phyloP scores from a whole-genome alignment of 2,113 vertebrate species.

The Hippopotamus amphibius region DNA sequence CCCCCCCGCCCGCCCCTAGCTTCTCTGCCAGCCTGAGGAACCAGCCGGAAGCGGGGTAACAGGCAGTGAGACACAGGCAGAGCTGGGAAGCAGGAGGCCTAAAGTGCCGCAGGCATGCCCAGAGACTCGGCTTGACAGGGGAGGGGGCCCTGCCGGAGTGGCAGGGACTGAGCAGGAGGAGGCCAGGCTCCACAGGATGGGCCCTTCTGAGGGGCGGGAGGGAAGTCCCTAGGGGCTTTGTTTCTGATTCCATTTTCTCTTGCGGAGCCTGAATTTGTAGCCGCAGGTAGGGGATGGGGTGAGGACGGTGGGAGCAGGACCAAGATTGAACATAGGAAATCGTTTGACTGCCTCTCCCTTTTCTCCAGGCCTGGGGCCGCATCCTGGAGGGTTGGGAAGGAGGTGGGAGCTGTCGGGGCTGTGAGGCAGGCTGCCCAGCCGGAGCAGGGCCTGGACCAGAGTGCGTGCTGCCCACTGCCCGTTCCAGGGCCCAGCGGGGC shows the following conservation, averaged over 20 bases:
- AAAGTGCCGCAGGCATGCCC: slow-evolving; percentile 42
- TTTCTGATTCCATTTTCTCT: background rate
- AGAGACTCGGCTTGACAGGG: background rate
- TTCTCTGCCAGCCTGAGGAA: slow-evolving; percentile 39
- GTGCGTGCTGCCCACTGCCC: background rate
- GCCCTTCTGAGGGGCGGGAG: background rate
- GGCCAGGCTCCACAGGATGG: background rate
- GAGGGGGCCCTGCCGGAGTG: background rate
- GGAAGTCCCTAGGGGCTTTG: background rate
- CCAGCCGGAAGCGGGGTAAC: background rate
- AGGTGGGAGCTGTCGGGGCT: background rate
- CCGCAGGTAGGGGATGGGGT: background rate
- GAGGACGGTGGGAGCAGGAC: background rate
- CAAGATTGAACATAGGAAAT: background rate
- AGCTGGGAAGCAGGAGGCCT: slow-evolving; percentile 7
- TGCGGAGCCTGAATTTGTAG: background rate
- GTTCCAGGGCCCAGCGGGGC: accelerated
- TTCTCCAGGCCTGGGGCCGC: background rate
- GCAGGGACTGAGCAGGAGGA: background rate
- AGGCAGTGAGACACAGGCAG: background rate
- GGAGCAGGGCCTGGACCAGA: background rate
- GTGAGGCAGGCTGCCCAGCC: background rate
- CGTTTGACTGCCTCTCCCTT: background rate
- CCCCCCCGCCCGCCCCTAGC: slow-evolving; percentile 15
- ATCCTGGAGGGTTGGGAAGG: background rate